These are phyloP conservation scores for Frankliniella fusca DNA, from an alignment of 2,888 invertebrate genomes.

Conservation along the genomic window DNA sequence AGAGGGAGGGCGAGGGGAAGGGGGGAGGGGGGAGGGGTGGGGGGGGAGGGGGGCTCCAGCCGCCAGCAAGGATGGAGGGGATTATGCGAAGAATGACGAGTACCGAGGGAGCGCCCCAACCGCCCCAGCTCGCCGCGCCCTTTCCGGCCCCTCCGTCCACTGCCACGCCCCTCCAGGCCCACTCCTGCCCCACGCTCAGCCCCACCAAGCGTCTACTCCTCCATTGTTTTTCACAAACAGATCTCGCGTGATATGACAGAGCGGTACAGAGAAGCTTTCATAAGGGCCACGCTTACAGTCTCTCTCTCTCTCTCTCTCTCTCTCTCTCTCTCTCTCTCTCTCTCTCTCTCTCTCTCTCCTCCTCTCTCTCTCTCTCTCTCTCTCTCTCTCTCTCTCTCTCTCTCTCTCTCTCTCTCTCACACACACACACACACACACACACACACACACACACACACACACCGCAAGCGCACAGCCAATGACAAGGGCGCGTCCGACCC, in stretches of 20 bases:
- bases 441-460: background rate
- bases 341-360: slow-evolving; percentile 19
- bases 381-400: slow-evolving; percentile 30
- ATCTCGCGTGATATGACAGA: slow-evolving; percentile 10
- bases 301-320: no score
- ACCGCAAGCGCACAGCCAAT: background rate
- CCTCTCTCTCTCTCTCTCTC: slow-evolving; percentile 28
- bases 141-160: no score
- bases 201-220: background rate
- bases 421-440: background rate
- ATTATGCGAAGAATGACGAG: background rate
- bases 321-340: no score
- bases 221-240: slow-evolving; percentile 11
- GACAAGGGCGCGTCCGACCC: no score
- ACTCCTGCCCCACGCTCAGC: background rate
- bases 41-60: background rate
- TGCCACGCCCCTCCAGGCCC: no score
- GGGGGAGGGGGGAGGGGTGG: background rate
- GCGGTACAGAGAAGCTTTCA: background rate
- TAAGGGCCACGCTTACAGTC: background rate
- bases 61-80: background rate
- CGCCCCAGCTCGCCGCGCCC: background rate
- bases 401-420: slow-evolving; percentile 21
- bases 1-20: background rate
- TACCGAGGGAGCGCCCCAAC: background rate